These are phyloP conservation scores for Ranitomeya imitator DNA, from an alignment of 2,113 vertebrate genomes.

Conservation along the genomic window DNA sequence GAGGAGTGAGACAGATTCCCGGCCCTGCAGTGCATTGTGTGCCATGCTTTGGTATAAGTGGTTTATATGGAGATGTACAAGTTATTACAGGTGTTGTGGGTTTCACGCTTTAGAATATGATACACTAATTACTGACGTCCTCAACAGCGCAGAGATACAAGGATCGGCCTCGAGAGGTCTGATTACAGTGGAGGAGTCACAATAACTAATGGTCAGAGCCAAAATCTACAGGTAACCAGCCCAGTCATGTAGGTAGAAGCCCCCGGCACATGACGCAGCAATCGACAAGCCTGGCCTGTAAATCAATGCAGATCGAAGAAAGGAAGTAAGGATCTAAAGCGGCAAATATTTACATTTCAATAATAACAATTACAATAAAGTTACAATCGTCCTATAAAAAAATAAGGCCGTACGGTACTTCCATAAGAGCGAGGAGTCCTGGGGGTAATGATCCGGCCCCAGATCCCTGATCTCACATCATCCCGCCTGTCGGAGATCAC, in stretches of 20 bases:
- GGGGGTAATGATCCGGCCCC: too few relatives aligned
- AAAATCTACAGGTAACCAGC: not conserved
- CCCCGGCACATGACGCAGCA: not conserved
- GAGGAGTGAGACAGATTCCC: not conserved
- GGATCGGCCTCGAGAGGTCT: not conserved
- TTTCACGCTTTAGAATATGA: conserved; percentile 14
- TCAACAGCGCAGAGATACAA: not conserved
- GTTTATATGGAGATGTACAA: not conserved
- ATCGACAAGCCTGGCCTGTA: not conserved
- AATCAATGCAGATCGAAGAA: not conserved
- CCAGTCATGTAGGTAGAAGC: not conserved
- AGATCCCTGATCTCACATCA: too few relatives aligned
- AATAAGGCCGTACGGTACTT: too few relatives aligned
- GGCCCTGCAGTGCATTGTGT: not conserved
- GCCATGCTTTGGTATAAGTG: not conserved
- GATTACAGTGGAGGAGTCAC: conserved; percentile 2
- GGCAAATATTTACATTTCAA: too few relatives aligned
- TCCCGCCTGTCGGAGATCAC: too few relatives aligned
- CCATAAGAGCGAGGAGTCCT: too few relatives aligned
- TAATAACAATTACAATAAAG: too few relatives aligned
- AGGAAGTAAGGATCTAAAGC: too few relatives aligned
- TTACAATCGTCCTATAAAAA: too few relatives aligned
- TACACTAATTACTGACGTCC: conserved; percentile 15
- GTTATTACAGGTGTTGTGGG: conserved; percentile 2
- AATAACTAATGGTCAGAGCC: not conserved